Evolutionary conservation across 2,113 vertebrate species (phyloP).

Genomic region (Gorsachius goisagi): DNA sequence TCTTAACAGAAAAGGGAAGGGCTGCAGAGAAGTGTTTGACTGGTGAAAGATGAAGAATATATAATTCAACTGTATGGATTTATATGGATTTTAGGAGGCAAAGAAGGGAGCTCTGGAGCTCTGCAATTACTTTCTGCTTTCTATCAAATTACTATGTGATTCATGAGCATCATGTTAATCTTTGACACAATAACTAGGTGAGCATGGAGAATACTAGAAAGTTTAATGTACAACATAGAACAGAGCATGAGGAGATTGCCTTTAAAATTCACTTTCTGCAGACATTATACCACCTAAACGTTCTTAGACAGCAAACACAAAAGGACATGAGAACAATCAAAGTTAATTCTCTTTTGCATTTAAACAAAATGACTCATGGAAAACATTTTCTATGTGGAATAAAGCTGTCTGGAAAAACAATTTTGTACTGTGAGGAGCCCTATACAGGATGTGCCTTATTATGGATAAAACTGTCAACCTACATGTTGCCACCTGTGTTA

Average conservation of each 20-base stretch:
- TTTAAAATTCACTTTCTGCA: constrained; percentile 25
- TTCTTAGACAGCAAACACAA: constrained; percentile 40
- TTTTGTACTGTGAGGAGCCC: background rate
- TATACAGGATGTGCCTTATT: constrained; percentile 1
- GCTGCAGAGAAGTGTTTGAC: background rate
- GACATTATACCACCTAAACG: background rate
- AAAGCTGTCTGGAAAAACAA: background rate
- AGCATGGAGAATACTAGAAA: background rate
- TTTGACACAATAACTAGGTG: background rate
- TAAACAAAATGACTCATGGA: background rate
- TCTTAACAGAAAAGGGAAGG: background rate
- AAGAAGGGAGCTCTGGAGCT: background rate
- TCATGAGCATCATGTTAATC: background rate
- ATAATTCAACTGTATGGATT: background rate
- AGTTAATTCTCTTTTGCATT: constrained; percentile 14
- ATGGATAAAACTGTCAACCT: background rate
- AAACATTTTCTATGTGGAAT: constrained; percentile 34
- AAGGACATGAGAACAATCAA: background rate
- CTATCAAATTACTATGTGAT: background rate
- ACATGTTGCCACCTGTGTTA: constrained; percentile 12
- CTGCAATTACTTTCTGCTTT: background rate
- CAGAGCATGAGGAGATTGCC: background rate
- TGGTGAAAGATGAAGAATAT: background rate
- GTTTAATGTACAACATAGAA: background rate
- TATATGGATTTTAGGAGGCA: background rate